Conservation (phyloP, 2,113 vertebrate genomes). For the chimpanzee (Pan troglodytes) region DNA sequence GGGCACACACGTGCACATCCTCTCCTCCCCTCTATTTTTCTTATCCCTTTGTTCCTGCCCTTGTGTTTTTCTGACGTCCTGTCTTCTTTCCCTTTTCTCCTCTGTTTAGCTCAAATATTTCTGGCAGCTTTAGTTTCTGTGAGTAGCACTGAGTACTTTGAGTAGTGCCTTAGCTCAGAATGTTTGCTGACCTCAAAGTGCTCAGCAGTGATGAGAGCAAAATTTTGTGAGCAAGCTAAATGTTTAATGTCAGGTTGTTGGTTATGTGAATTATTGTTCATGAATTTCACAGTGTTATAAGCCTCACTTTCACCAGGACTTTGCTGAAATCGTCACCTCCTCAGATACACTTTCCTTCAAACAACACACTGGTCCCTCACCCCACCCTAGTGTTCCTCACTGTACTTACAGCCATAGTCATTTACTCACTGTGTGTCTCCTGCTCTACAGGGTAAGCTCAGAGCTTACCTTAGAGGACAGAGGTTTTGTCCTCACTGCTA, state of each 20-base stretch:
- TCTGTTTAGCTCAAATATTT: neutral
- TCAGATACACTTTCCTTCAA: neutral
- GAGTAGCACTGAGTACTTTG: neutral
- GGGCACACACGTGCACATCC: fast-evolving
- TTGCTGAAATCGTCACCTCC: neutral
- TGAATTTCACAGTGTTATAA: fast-evolving
- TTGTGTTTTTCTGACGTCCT: neutral
- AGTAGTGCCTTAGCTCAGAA: neutral
- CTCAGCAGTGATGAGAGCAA: neutral
- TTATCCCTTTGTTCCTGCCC: neutral
- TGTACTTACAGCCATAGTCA: fast-evolving
- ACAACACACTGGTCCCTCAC: fast-evolving
- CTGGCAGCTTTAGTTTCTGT: neutral
- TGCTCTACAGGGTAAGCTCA: fast-evolving
- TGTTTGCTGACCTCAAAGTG: neutral
- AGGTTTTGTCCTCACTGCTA: neutral
- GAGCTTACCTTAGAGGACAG: neutral
- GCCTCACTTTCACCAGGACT: neutral
- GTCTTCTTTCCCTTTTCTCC: neutral
- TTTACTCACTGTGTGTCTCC: neutral
- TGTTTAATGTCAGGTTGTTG: no score
- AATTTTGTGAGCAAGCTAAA: neutral
- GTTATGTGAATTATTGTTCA: neutral
- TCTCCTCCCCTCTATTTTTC: no score
- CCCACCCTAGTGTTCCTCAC: neutral